Conservation (phyloP, 2,797 vertebrate genomes). For the Neoniphon sammara region DNA sequence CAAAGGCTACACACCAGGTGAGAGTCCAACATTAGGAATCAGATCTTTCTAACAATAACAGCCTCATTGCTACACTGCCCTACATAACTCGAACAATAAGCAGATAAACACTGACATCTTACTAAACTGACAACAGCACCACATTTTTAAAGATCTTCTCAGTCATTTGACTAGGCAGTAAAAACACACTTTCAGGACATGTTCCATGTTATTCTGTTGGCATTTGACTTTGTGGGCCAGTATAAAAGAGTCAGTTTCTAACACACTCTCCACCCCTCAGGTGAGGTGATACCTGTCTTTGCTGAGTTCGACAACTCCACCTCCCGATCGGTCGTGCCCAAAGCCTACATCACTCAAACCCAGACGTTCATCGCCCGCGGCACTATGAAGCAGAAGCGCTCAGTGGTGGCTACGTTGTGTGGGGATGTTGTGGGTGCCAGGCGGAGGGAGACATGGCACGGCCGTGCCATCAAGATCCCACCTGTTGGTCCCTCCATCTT, state of each 20-base stretch:
- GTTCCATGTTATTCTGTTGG: too few relatives aligned
- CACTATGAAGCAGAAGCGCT: conserved; percentile 92
- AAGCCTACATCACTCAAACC: conserved; percentile 92
- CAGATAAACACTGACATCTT: too few relatives aligned
- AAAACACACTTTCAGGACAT: too few relatives aligned
- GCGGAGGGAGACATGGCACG: conserved; percentile 90
- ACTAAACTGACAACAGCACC: too few relatives aligned
- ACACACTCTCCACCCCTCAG: conserved; percentile 68
- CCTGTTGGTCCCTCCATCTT: conserved; percentile 95
- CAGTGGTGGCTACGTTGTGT: conserved; percentile 88
- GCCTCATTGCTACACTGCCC: too few relatives aligned
- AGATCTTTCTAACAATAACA: not conserved
- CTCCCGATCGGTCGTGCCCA: conserved; percentile 88
- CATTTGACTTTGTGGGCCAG: not conserved
- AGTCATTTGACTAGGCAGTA: too few relatives aligned
- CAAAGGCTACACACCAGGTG: conserved; percentile 97
- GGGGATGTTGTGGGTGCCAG: conserved; percentile 87
- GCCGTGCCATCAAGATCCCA: conserved; percentile 92
- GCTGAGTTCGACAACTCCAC: conserved; percentile 95
- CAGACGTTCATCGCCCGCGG: conserved; percentile 96
- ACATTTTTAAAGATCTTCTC: too few relatives aligned
- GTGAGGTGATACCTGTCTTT: conserved; percentile 95
- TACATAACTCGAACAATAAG: too few relatives aligned
- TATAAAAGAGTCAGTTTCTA: not conserved
- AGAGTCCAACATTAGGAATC: conserved; percentile 1